These are phyloP conservation scores for Mastomys coucha DNA, from an alignment of 2,113 vertebrate genomes.

Conservation along the genomic window DNA sequence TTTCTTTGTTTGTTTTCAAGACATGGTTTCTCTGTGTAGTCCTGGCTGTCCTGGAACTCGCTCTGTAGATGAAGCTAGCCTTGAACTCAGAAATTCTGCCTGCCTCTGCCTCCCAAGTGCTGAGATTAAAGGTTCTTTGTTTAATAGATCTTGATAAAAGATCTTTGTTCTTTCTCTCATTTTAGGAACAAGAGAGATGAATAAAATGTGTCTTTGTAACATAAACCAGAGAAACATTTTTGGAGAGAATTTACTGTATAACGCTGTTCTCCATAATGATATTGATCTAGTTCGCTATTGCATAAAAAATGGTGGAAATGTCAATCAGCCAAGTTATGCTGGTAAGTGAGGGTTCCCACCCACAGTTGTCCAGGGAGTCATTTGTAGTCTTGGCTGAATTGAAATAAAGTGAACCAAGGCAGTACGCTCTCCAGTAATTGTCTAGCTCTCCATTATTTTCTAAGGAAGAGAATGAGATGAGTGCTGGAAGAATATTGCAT, in stretches of 20 bases:
- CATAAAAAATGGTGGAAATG: constrained; percentile 84
- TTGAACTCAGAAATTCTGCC: not conserved
- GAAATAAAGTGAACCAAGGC: not conserved
- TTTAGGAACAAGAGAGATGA: constrained; percentile 75
- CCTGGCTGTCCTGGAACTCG: not conserved
- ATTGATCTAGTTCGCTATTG: constrained; percentile 77
- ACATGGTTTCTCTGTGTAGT: not conserved
- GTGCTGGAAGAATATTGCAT: not conserved
- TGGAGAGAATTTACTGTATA: constrained; percentile 88
- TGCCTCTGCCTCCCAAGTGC: not conserved
- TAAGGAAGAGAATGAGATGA: not conserved
- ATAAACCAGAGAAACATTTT: constrained; percentile 86
- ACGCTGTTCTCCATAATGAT: constrained; percentile 84
- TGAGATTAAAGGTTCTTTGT: not conserved
- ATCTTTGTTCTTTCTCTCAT: constrained; percentile 50
- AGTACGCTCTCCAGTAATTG: constrained; percentile 14
- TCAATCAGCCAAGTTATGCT: constrained; percentile 88
- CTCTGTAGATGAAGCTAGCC: not conserved
- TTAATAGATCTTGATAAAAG: no score
- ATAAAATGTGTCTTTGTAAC: constrained; percentile 33
- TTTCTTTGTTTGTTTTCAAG: constrained; percentile 33
- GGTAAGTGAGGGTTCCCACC: constrained; percentile 83
- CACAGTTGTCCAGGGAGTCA: not conserved
- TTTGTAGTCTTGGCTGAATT: constrained; percentile 33
- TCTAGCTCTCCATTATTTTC: not conserved